Percentiles rank a stretch among this genome's conserved stretches.
phyloP scores from a whole-genome alignment of 2,797 vertebrate species.

The Trachurus trachurus region DNA sequence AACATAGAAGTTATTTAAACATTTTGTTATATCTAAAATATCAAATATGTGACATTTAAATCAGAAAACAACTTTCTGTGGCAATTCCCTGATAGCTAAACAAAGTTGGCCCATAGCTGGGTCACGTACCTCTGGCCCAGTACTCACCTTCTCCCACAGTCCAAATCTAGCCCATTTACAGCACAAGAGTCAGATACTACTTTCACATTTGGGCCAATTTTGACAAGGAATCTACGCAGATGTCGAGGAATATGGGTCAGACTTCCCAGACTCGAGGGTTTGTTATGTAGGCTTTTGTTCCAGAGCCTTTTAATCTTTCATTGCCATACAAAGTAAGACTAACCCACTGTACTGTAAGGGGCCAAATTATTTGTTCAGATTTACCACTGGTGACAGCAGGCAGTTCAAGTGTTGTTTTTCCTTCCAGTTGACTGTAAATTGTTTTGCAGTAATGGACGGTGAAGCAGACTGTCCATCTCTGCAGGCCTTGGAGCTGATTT shows the following conservation, averaged over 20 bases:
- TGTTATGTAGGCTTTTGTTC: not conserved
- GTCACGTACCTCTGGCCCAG: too few relatives aligned
- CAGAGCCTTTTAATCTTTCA: not conserved
- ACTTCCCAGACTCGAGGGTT: not conserved
- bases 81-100: too few relatives aligned
- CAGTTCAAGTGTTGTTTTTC: conserved; percentile 19
- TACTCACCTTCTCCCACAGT: too few relatives aligned
- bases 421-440: conserved; percentile 13
- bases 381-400: not conserved
- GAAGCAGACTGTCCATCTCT: conserved; percentile 41
- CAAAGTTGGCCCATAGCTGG: too few relatives aligned
- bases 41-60: too few relatives aligned
- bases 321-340: not conserved
- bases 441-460: conserved; percentile 28
- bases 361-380: conserved; percentile 16
- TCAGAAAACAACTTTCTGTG: too few relatives aligned
- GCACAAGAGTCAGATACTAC: too few relatives aligned
- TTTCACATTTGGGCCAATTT: too few relatives aligned
- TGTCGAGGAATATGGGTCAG: not conserved
- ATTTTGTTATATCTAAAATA: too few relatives aligned
- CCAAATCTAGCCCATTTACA: too few relatives aligned
- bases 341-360: not conserved
- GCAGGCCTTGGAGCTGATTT: conserved; percentile 38
- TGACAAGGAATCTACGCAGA: too few relatives aligned
- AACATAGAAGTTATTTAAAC: not conserved